Evolutionary conservation across 2,797 vertebrate species (phyloP), one percentile per base, ranked within the genome.

Genomic region (Melanotaenia trifasciata): DNA sequence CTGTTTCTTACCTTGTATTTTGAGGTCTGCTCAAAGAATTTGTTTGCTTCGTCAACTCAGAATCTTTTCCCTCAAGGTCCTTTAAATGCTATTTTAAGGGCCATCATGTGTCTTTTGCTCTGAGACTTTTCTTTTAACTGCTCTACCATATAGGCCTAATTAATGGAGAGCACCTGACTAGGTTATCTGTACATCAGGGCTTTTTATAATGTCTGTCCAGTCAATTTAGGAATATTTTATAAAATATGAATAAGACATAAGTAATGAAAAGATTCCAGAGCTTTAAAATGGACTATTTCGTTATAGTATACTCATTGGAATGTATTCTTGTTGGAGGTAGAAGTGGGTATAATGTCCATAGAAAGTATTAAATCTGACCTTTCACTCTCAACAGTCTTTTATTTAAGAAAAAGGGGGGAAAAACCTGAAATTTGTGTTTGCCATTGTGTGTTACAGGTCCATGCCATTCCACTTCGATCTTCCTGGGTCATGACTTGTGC

Each of bases 401-500:
- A 40, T 40, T 12, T 20, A 45, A 45, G 43, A 45, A 45, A 45
- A 20, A 45, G 7, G 4, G 40, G 40, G 13, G 18, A 8, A 20
- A 20, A 45, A 45, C 10, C 9, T 54, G 5, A 54, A 16, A 16
- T 28, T 20, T 64, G 4, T 77, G 1, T 72, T 18, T 67, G 24
- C 71, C 33, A 4, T 30, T 28, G 4, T 79, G 45, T 70, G 4
- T 80, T 76, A 6, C 79, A 99, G 98, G 98, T 99, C 87, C 98
- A 99, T 38, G 98, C 98, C 89, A 99, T 99, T 89, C 98, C 98
- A 71, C 94, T 99, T 94, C 97, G 98, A 78, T 99, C 98, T 59
- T 99, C 98, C 83, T 99, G 98, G 98, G 98, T 99, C 90, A 99
- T 99, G 98, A 99, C 98, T 76, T 99, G 98, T 65, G 97, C 98